phyloP scores from a whole-genome alignment of 2,888 invertebrate species.

The Drosophila flavopinicola region DNA sequence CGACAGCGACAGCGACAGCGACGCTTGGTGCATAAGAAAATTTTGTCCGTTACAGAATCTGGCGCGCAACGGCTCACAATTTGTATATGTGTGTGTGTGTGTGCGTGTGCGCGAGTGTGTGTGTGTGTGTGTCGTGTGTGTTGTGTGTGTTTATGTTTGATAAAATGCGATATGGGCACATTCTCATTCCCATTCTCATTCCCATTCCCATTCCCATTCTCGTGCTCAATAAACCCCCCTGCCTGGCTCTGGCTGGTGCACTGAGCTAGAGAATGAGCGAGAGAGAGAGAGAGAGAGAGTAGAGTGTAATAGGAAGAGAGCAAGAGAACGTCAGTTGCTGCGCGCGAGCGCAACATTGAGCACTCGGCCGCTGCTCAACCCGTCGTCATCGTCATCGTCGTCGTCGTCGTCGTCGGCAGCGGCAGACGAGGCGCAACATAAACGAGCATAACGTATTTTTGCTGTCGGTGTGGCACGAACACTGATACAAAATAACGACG shows the following conservation, averaged over 20 bases:
- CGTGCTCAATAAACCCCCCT: constrained; percentile 62
- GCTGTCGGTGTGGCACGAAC: constrained; percentile 72
- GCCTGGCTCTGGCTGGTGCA: constrained; percentile 55
- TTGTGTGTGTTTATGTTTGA: constrained; percentile 74
- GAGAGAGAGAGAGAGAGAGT: constrained; percentile 5
- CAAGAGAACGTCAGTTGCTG: constrained; percentile 52
- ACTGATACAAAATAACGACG: constrained; percentile 26
- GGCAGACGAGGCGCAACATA: constrained; percentile 68
- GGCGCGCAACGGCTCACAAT: constrained; percentile 51
- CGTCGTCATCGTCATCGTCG: constrained; percentile 25
- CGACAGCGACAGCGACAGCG: constrained; percentile 8
- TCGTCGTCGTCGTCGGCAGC: constrained; percentile 29
- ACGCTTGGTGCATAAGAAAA: constrained; percentile 65
- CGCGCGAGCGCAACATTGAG: constrained; percentile 60
- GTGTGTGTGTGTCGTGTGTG: constrained; percentile 64
- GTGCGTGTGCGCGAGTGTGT: constrained; percentile 20
- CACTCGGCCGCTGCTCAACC: constrained; percentile 30
- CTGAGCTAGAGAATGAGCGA: constrained; percentile 17
- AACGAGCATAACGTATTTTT: constrained; percentile 78
- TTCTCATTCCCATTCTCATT: constrained; percentile 68
- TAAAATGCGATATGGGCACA: constrained; percentile 80
- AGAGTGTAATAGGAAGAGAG: constrained; percentile 11
- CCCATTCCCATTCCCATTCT: constrained; percentile 38
- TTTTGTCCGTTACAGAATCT: constrained; percentile 79
- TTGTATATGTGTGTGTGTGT: constrained; percentile 30